Evolutionary conservation across 2,113 vertebrate species (phyloP), one percentile per base, ranked within the genome.

Genomic region (Seriola quinqueradiata): DNA sequence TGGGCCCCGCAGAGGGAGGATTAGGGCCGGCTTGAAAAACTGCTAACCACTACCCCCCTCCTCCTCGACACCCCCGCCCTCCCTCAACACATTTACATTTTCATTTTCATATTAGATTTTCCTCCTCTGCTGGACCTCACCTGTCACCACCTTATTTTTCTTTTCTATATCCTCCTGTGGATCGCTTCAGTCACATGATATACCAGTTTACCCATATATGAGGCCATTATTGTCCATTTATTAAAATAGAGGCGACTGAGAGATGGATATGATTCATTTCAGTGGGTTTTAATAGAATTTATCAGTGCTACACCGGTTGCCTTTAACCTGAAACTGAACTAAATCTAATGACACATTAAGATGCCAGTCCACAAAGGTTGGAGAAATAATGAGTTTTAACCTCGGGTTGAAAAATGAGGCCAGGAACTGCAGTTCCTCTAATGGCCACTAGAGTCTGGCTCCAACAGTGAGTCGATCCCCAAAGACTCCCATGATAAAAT

Each of bases 41-140:
- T 87, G 86, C 81, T 90, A 75, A 78, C 92, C 75, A 82, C 87
- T 48, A 58, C 50, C 57, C 64, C 59, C 36, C 57, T 83, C 79
- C 74, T 34, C 58, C 52, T 50, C 54, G 28, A 32, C 16, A 32
- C 66, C 14, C 36, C 54, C 80, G 17, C 74, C 60, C 48, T 38
- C 67, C 75, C 89, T 77, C 77, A 61, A 66, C 76, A 84, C 85
- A 95, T 95, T 93, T 93, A 95, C 95, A 95, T 95, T 96, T 95
- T 92, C 94, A 96, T 96, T 95, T 96, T 95, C 93, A 95, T 94
- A 95, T 95, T 93, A 92, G 83, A 88, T 90, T 89, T 85, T 72
- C 67, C 77, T 87, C 79, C 77, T 81, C 68, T 63, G 79, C 59
- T 64, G 12, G 28, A 77, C 77, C 84, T 82, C 66, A 23, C 34